Conservation (phyloP, 37 sponge, comb jelly and placozoan genomes). For the Eunapius fragilis region DNA sequence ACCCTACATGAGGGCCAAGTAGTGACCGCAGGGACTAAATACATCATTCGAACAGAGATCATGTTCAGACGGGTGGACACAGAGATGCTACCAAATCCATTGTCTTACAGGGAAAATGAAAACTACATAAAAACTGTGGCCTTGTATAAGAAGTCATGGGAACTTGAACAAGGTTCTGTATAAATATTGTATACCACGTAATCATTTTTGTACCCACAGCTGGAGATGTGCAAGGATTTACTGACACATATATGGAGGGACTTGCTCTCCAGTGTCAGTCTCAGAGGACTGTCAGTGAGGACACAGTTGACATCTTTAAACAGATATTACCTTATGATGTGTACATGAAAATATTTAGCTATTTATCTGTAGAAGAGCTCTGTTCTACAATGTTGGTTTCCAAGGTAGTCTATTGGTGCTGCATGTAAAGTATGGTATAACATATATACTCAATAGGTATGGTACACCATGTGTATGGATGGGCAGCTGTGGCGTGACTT, state of each 20-base stretch:
- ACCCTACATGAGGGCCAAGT: constrained; percentile 38
- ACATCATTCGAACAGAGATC: constrained; percentile 44
- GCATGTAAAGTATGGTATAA: neutral
- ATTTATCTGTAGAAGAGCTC: constrained; percentile 11
- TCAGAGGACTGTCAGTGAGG: constrained; percentile 14
- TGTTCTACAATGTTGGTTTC: neutral
- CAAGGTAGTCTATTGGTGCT: neutral
- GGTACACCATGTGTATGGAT: constrained; percentile 38
- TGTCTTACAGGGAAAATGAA: neutral
- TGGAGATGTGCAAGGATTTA: constrained; percentile 40
- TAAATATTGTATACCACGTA: too few relatives aligned
- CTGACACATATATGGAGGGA: constrained; percentile 39
- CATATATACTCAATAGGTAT: neutral
- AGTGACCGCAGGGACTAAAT: constrained; percentile 23
- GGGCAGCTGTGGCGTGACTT: constrained; percentile 27
- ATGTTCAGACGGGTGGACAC: constrained; percentile 53
- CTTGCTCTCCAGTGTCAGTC: constrained; percentile 17
- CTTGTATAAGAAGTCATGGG: constrained; percentile 38
- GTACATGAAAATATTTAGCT: constrained; percentile 33
- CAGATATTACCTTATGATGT: constrained; percentile 27
- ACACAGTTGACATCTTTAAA: neutral
- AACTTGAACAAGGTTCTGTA: constrained; percentile 18
- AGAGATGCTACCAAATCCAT: constrained; percentile 35
- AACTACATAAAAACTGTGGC: constrained; percentile 30
- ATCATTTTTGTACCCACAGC: neutral